Evolutionary conservation across 2,797 vertebrate species (phyloP).

Genomic region (Sebastes cheni): DNA sequence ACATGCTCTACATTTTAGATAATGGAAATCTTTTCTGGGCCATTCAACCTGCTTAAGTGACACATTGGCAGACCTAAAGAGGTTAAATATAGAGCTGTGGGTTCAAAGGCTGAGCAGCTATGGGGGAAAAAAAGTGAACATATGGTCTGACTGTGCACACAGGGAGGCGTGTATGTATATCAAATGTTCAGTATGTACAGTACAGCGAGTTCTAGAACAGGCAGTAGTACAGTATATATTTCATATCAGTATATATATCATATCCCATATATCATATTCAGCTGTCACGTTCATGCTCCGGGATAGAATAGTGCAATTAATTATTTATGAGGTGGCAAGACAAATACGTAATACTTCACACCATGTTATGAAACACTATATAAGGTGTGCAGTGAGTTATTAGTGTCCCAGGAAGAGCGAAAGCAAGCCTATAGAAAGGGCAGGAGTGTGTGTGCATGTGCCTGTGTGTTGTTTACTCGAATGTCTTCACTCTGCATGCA

Average conservation of each 20-base stretch:
- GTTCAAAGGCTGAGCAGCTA: slow-evolving; percentile 17
- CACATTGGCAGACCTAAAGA: background rate
- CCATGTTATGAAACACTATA: background rate
- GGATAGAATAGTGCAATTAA: background rate
- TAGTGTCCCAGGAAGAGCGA: background rate
- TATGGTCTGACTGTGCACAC: slow-evolving; percentile 1
- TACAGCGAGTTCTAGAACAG: background rate
- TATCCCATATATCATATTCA: background rate
- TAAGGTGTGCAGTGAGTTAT: background rate
- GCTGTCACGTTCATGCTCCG: slow-evolving; percentile 1
- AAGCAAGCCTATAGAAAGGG: background rate
- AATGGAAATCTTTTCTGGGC: background rate
- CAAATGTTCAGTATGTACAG: background rate
- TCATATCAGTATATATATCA: background rate
- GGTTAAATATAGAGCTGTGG: slow-evolving; percentile 19
- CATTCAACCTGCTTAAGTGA: slow-evolving; percentile 7
- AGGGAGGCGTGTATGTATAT: background rate
- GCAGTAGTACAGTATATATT: background rate
- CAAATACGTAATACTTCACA: background rate
- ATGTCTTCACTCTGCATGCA: background rate
- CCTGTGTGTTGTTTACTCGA: background rate
- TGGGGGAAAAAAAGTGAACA: background rate
- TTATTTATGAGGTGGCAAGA: slow-evolving; percentile 4
- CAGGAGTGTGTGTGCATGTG: background rate
- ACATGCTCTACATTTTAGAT: background rate